Base-by-base conservation (phyloP, 2,797 vertebrate genomes). In the Pipistrellus kuhlii region DNA sequence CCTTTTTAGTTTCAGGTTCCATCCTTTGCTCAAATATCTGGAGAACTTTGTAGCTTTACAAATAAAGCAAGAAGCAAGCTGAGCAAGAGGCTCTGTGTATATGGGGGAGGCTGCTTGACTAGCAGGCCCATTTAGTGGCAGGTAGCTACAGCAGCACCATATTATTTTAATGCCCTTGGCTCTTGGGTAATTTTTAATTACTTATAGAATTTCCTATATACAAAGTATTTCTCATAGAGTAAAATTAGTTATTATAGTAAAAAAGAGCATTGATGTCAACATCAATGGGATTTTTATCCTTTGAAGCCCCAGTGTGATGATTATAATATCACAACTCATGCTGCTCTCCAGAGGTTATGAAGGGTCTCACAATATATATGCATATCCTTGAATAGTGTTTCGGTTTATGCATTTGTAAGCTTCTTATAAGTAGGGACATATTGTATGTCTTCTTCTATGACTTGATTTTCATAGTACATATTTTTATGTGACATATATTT, bases 111-210 rank as follows among this genome's bases (percentile, higher is more conserved):
- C 23, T 41, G 51, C 21, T 4, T 77, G 35, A 81, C 17, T 14
- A 3, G 4, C 13, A 76, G 64, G 57, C 3, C 55, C 11, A 17
- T 55, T 93, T 92, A 30, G 82, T 7, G 27, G 10, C 48, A 44
- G 46, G 41, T 18, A 66, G 14, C 13, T 89, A 51, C 4, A 3
- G 25, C 66, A 44, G 14, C 1, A 51, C 2, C 6, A 51, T 57
- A 59, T 59, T 25, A 57, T 41, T 89, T 18, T 13, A 72, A n/a
- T 84, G 23, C 9, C 4, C 23, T 72, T 90, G 35, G 81, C 3
- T 72, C 46, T 23, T 72, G 27, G 18, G 46, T 55, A 84, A 81
- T 73, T 92, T 66, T 84, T 84, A 73, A 85, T 73, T 82, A 62
- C 11, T 88, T 75, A 12, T 25, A 35, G 1, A 27, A 71, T 25